Evolutionary conservation across 1,140 invertebrate species (phyloP), one percentile per base, ranked within the genome.

Genomic region (Chironomus striatipennis): DNA sequence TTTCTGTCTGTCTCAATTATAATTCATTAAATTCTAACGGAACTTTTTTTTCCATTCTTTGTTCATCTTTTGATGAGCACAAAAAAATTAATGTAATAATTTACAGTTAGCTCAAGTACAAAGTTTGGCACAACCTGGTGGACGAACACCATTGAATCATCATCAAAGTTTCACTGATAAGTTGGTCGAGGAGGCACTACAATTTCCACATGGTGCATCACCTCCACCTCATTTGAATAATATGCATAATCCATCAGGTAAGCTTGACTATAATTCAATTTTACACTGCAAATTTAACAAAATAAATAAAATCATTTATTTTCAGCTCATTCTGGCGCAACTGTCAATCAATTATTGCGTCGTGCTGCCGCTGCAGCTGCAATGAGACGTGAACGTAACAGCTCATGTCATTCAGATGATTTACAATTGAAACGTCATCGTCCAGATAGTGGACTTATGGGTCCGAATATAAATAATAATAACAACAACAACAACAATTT

Each of bases 301-400:
- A 7, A 74, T 43, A n/a, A 74, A 74, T n/a, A 74, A 18, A 21
- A 17, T 20, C 2, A 47, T 74, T 57, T 57, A 42, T n/a, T 47
- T 74, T 20, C 17, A 64, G 18, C 80, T 4, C 80, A 80, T 80
- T 75, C 75, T 65, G 76, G 83, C 78, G 75, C 87, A 57, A 87
- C 87, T 76, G 86, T 89, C 65, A 89, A 88, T 78, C 88, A 89
- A 75, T 79, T 90, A 77, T 83, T 90, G 76, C 87, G 90, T 78
- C 86, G 89, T 73, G 88, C 88, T 70, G 85, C 89, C 77, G 83
- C 88, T 83, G 85, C 77, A 88, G 79, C 82, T 88, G 79, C 81
- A 86, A 82, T 84, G 83, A 85, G 84, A 83, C 82, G 87, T 83
- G 85, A 87, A 85, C 85, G 82, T 77, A 84, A 79, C 80, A 87